phyloP scores from a whole-genome alignment of 2,797 vertebrate genomes.

The Poeciliopsis presidionis region DNA sequence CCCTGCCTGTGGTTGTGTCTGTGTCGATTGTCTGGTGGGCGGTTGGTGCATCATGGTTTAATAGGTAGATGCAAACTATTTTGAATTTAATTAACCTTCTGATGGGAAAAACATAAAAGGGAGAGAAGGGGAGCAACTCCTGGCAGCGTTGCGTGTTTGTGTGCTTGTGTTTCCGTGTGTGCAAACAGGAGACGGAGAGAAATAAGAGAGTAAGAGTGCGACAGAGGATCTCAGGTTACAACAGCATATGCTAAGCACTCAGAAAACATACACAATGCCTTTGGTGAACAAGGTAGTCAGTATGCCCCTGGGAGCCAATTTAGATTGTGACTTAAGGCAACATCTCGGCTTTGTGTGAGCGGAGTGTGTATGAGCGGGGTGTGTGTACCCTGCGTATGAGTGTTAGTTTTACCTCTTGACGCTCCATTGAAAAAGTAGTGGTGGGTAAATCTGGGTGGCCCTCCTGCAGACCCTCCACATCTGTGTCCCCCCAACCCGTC shows the following conservation, averaged over 20 bases:
- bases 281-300: constrained; percentile 90
- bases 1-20: constrained; percentile 47
- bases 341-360: constrained; percentile 64
- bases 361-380: constrained; percentile 28
- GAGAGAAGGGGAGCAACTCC: constrained; percentile 76
- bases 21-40: constrained; percentile 67
- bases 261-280: constrained; percentile 89
- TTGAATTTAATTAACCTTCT: constrained; percentile 91
- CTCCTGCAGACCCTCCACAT: constrained; percentile 71
- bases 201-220: constrained; percentile 47
- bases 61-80: constrained; percentile 84
- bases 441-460: constrained; percentile 79
- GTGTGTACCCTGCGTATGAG: constrained; percentile 31
- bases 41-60: constrained; percentile 74
- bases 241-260: constrained; percentile 89
- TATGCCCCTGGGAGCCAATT: constrained; percentile 93
- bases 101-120: constrained; percentile 87
- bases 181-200: constrained; percentile 22
- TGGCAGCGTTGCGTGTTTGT: constrained; percentile 71
- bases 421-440: constrained; percentile 75
- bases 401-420: constrained; percentile 79
- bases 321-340: constrained; percentile 94
- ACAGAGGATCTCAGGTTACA: constrained; percentile 86
- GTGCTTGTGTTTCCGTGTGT: constrained; percentile 29
- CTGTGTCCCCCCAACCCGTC: constrained; percentile 27